phyloP scores from a whole-genome alignment of 2,888 invertebrate species.

The Leptopterna dolabrata region DNA sequence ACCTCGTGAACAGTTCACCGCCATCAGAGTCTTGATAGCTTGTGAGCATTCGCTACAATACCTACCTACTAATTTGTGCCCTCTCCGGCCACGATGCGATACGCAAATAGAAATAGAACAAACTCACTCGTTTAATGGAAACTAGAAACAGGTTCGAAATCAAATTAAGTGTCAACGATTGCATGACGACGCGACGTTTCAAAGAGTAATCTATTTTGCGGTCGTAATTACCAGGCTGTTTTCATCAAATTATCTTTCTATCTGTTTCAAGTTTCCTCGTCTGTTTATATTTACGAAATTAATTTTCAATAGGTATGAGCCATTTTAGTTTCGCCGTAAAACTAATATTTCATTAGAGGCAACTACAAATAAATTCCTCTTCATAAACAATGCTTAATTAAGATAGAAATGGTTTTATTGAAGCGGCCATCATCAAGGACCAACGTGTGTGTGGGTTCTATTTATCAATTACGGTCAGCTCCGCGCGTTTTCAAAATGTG shows the following conservation, averaged over 20 bases:
- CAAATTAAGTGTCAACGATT: background rate
- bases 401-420: background rate
- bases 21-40: too few species aligned
- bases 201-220: background rate
- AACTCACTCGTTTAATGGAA: background rate
- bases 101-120: background rate
- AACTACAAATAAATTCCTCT: background rate
- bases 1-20: too few species aligned
- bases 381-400: slow-evolving; percentile 19
- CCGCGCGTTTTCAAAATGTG: background rate
- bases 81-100: background rate
- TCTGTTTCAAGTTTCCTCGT: background rate
- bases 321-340: background rate
- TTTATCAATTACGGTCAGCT: background rate
- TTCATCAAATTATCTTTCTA: slow-evolving; percentile 36
- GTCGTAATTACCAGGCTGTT: slow-evolving; percentile 7
- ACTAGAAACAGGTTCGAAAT: background rate
- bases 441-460: background rate
- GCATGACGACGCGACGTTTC: background rate
- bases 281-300: slow-evolving; percentile 26
- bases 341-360: slow-evolving; percentile 16
- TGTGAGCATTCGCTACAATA: too few species aligned
- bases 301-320: background rate
- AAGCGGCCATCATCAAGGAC: background rate
- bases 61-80: background rate